A percentile compares a stretch with the other conserved stretches of the same genome.
These are phyloP conservation scores for Dynastes maya DNA, from an alignment of 2,888 invertebrate genomes.

Conservation along the genomic window DNA sequence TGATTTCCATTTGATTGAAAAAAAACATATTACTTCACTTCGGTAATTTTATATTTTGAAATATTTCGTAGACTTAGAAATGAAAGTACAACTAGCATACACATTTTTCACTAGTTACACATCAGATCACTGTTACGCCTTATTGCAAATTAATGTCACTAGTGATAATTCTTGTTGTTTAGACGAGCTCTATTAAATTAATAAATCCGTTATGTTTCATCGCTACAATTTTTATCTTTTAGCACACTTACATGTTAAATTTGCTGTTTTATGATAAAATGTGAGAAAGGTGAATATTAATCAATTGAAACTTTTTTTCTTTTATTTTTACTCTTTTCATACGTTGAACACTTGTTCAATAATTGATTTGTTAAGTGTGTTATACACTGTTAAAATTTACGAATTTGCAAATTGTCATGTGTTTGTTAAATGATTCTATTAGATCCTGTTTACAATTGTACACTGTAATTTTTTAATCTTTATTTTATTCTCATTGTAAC, in stretches of 20 bases:
- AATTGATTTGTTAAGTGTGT: too few species aligned
- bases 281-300: too few species aligned
- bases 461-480: neutral
- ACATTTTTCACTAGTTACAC: too few species aligned
- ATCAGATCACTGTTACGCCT: too few species aligned
- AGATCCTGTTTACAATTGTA: neutral
- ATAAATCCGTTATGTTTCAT: neutral
- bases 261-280: neutral
- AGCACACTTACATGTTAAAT: neutral
- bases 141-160: too few species aligned
- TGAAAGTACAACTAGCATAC: too few species aligned
- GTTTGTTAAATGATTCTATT: too few species aligned
- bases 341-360: too few species aligned
- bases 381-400: neutral
- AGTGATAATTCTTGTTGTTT: neutral
- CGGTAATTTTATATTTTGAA: too few species aligned
- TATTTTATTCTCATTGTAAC: neutral
- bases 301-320: neutral
- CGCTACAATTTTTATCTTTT: neutral
- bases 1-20: too few species aligned
- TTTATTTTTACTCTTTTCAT: neutral
- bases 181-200: neutral
- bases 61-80: too few species aligned
- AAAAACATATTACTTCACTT: too few species aligned
- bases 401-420: neutral